phyloP scores from a whole-genome alignment of 92 coral and sea anemone genomes.

The Parazoanthus darwini region DNA sequence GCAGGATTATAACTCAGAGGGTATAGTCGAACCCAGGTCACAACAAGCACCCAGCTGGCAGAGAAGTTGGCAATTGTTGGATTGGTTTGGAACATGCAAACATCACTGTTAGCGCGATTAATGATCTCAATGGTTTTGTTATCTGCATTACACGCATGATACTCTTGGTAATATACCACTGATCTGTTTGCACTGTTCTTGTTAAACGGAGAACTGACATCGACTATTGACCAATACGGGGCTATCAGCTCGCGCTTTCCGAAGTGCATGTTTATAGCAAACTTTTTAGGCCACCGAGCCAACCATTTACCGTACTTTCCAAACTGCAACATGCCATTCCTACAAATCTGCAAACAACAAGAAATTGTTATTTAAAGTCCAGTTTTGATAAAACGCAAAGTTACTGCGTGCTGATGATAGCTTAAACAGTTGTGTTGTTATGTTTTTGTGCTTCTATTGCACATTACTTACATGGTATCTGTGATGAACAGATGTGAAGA shows the following conservation, averaged over 20 bases:
- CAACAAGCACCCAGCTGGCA: conserved; percentile 57
- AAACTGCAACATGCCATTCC: conserved; percentile 56
- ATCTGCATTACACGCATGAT: conserved; percentile 10
- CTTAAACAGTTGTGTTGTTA: no score
- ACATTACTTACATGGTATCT: conserved; percentile 51
- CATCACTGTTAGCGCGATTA: conserved; percentile 57
- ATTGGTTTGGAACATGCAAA: conserved; percentile 46
- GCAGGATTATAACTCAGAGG: conserved; percentile 3
- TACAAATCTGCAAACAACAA: conserved; percentile 41
- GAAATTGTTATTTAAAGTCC: neutral
- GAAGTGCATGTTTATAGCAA: conserved; percentile 25
- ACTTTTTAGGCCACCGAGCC: conserved; percentile 39
- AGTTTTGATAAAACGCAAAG: no score
- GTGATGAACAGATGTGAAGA: conserved; percentile 39
- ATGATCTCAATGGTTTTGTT: conserved; percentile 31
- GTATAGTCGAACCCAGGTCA: conserved; percentile 62
- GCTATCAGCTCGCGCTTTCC: conserved; percentile 32
- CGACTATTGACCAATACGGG: conserved; percentile 50
- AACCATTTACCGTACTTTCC: neutral
- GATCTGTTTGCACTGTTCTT: conserved; percentile 19
- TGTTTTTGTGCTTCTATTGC: no score
- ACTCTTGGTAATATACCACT: conserved; percentile 48
- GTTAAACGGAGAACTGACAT: conserved; percentile 24
- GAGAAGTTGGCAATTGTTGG: conserved; percentile 50
- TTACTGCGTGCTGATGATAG: no score